Base-by-base conservation (phyloP, 1,140 invertebrate genomes). In the Diachasma alloeum region DNA sequence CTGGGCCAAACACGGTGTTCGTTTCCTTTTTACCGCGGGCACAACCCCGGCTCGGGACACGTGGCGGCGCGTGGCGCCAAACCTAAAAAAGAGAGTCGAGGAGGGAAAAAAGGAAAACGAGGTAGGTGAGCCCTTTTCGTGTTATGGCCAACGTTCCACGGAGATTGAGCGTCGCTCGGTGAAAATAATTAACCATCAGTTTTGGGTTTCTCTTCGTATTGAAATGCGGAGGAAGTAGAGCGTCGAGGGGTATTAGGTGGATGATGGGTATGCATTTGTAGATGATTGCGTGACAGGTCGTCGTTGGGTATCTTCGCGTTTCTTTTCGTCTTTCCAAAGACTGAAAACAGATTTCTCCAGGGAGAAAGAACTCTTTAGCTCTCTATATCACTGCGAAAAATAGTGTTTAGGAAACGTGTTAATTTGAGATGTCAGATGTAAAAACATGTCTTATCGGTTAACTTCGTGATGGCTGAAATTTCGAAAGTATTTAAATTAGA, bases 181-280 rank as follows among this genome's bases (percentile, higher is more conserved):
- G 81, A 87, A 86, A 81, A 86, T 90, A 90, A 90, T 90, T 90
- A 90, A 87, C 87, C 85, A 88, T 89, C 87, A 88, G 87, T 88
- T 89, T 90, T 88, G 77, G 86, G 84, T 88, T 90, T 88, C 87
- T 83, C 82, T 79, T 24, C 74, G 68, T 79, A 79, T 80, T 77
- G 76, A 84, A 70, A 83, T 79, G 13, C 15, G n/a, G n/a, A 26
- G 48, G 48, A 56, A 22, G n/a, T 56, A 3, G 59, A 63, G 59
- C 59, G 59, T 63, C 59, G 13, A 15, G 24, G 5, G 59, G 24
- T 11, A 63, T 63, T 63, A 63, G 59, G 10, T 59, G 53, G 53
- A 59, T 59, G 22, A 59, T 59, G 19, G 9, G 53, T 59, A 5
- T 59, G 8, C 13, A 59, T 4, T 9, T 22, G 6, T 17, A 22